phyloP scores from a whole-genome alignment of 2,797 vertebrate species.

The Cyprinella venusta region DNA sequence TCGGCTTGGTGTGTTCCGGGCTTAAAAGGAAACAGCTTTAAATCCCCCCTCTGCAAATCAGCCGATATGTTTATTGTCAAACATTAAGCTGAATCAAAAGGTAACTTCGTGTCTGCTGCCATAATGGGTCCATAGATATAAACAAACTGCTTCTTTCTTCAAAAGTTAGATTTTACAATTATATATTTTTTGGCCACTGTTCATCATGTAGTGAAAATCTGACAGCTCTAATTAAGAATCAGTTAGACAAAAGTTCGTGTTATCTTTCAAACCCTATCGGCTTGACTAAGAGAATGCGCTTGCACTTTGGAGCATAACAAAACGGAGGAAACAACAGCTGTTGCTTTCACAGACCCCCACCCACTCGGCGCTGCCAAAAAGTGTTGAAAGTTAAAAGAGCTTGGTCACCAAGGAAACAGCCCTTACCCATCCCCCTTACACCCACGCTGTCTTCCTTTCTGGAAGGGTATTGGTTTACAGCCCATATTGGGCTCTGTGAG shows the following conservation, averaged over 20 bases:
- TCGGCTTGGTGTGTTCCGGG: no score
- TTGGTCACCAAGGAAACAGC: conserved; percentile 77
- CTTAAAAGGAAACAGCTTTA: no score
- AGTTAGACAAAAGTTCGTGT: conserved; percentile 36
- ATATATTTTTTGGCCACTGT: background rate
- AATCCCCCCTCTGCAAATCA: no score
- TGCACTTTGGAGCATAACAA: conserved; percentile 70
- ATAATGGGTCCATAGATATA: no score
- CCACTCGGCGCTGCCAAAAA: conserved; percentile 71
- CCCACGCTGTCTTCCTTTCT: conserved; percentile 15
- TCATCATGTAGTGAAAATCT: background rate
- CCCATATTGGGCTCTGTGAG: conserved; percentile 63
- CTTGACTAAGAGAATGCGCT: conserved; percentile 71
- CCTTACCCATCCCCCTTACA: conserved; percentile 67
- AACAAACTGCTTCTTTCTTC: background rate
- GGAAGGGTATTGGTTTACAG: conserved; percentile 83
- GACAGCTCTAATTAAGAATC: conserved; percentile 23
- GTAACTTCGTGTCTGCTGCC: no score
- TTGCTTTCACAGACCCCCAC: conserved; percentile 84
- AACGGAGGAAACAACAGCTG: conserved; percentile 84
- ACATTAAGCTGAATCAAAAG: no score
- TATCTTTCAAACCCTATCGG: conserved; percentile 65
- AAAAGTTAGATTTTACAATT: background rate
- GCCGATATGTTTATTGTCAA: no score
- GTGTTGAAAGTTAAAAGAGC: conserved; percentile 69